Base-by-base conservation (phyloP, 2,797 vertebrate species). In the Myoxocephalus aenaeus region DNA sequence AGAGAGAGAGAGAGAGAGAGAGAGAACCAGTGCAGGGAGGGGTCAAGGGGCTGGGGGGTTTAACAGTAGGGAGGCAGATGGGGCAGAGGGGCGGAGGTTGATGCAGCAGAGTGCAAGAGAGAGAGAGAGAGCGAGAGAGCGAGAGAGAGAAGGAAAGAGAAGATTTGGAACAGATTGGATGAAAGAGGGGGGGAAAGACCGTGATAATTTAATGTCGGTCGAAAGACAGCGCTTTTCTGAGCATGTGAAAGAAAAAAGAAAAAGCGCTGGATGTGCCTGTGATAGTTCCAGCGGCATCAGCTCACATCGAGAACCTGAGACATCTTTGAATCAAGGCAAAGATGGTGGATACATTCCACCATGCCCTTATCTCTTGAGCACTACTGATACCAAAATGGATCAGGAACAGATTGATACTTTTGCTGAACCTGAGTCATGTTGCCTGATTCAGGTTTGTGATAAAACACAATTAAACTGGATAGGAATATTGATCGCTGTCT, bases 61-160 rank as follows among this genome's bases (percentile, higher is more conserved):
- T 92, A 92, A 92, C 83, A 92, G 90, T 90, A 90, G 89, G 84
- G 86, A 93, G 92, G 93, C 90, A 94, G 93, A 94, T 93, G 90
- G 89, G 92, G 90, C 90, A 93, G 91, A 94, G 92, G 92, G 94
- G 94, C 89, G 93, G 94, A 93, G 94, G 93, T 93, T 91, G 92
- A 92, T 93, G 93, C 93, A 84, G 93, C 87, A 91, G 78, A 88
- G 86, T 91, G 84, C 86, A 80, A 64, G 73, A 88, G 69, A 77
- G 69, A 77, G 77, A 75, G 79, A 88, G 58, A 79, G 80, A 74
- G 32, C 2, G 32, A 32, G 32, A 32, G 32, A 27, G 25, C 25
- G 25, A 27, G 25, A 27, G n/a, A 88, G 56, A 79, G 80, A 74
- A 91, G 81, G 80, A 80, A 86, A 88, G 63, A 81, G 73, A 89